Evolutionary conservation across 1,140 invertebrate genomes (phyloP), one percentile per base, ranked within the genome.

Genomic region (Periplaneta americana): DNA sequence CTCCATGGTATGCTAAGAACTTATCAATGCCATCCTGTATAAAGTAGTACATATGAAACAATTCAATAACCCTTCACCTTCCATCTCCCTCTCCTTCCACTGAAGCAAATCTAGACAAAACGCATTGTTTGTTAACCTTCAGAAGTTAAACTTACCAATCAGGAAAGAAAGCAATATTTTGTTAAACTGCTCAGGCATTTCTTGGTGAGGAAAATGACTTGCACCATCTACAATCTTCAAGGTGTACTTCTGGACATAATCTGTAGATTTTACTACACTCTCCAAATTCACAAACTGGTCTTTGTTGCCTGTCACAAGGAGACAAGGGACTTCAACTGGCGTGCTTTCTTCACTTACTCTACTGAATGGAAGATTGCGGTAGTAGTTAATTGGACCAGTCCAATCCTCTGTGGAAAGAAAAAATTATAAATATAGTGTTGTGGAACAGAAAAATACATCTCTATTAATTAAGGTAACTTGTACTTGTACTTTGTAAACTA

Each of bases 341-440:
- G 85, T 82, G 85, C 84, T 82, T 80, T 85, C 78, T 83, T 84
- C 85, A n/a, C 84, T 83, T 11, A 91, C 84, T 76, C 88, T 85
- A 78, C 86, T 86, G 80, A 88, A 88, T 28, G 91, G 87, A 28
- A 92, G 85, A 82, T 91, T 92, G 35, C 93, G 87, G 83, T 92
- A 96, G 87, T 95, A 96, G 88, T 96, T 96, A 66, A 96, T 90
- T n/a, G 95, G 92, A 22, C 93, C 93, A 15, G 93, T 94, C 91
- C 94, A 93, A 82, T 95, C 93, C 85, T 92, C 93, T 91, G 82
- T 75, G 87, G 86, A 86, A 83, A 31, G 34, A 33, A 84, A 79
- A 3, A 33, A 1, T n/a, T 34, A 48, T 76, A 82, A 33, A 3
- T 18, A 9, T 22, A 11, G n/a, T 80, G 15, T 78, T n/a, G 15